Conservation (phyloP, 1,140 invertebrate species). For the Formica exsecta region DNA sequence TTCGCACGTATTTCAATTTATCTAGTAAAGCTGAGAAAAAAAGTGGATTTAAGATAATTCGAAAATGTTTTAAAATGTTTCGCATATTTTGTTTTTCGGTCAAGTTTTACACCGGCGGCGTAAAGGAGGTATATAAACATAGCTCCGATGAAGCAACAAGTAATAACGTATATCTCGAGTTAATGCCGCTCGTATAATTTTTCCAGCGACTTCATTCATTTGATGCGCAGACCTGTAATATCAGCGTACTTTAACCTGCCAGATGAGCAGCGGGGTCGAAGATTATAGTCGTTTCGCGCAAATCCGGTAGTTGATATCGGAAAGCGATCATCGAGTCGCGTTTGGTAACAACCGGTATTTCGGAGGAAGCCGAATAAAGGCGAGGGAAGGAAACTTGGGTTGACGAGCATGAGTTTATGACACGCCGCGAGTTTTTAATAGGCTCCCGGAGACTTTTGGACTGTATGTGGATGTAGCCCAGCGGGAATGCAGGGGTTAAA, state of each 20-base stretch:
- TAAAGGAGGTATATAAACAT: slow-evolving; percentile 36
- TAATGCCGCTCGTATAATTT: slow-evolving; percentile 42
- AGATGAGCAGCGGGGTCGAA: slow-evolving; percentile 4
- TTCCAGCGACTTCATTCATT: slow-evolving; percentile 53
- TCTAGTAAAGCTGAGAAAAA: not conserved
- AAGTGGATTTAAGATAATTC: not conserved
- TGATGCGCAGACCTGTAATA: slow-evolving; percentile 25
- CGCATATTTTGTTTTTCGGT: not conserved
- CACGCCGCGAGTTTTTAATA: slow-evolving; percentile 63
- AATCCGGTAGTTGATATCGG: slow-evolving; percentile 56
- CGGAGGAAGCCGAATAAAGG: slow-evolving; percentile 11
- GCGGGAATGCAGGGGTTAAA: slow-evolving; percentile 65
- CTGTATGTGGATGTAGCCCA: slow-evolving; percentile 17
- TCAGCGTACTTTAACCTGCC: not conserved
- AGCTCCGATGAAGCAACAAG: slow-evolving; percentile 49
- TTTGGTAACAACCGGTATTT: slow-evolving; percentile 54
- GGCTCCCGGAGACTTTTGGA: slow-evolving; percentile 30
- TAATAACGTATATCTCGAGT: slow-evolving; percentile 41
- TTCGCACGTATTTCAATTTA: not conserved
- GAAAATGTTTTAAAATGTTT: not conserved
- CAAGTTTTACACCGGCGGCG: not conserved
- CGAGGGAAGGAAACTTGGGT: not conserved
- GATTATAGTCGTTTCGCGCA: slow-evolving; percentile 51
- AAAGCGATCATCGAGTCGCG: slow-evolving; percentile 36
- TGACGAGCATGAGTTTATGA: slow-evolving; percentile 33